Evolutionary conservation across 2,888 invertebrate species (phyloP), one percentile per base, ranked within the genome.

Genomic region (Lasioglossum oenotherae): DNA sequence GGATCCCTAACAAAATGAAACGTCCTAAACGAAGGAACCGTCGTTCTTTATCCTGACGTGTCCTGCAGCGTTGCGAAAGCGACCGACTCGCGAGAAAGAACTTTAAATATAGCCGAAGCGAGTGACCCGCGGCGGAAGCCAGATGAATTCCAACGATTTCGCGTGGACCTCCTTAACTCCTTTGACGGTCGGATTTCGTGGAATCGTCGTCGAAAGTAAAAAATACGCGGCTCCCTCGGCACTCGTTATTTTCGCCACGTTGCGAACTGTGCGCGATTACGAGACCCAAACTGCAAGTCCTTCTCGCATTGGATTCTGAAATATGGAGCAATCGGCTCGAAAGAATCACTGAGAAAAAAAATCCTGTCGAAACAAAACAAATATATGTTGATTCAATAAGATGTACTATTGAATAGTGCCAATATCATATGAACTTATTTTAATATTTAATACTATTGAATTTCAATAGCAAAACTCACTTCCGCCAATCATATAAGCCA

Each of bases 161-260:
- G 86, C 85, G 89, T 89, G 90, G 64, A 81, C 90, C 90, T 89
- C 78, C 90, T 91, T 90, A 90, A 91, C 88, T 92, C 92, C 92
- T 94, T 94, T 93, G 92, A 92, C 91, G 92, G 84, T 88, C 87
- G 86, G 75, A 89, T 86, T 94, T 94, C 94, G 88, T 80, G 89
- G 94, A 94, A 94, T 89, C 89, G 89, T 91, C 89, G 88, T 82
- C 87, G 86, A 91, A 91, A 89, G 91, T 94, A 93, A 92, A 92
- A 94, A 94, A 93, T 93, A 94, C 90, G 88, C 89, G 71, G 82
- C 87, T 84, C 81, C 84, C 71, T 80, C 84, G 77, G 78, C 86
- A 81, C 69, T 57, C 77, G 89, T 88, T 92, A 91, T 87, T 90
- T 86, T 89, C 78, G 82, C 85, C 10, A 10, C 78, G 19, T 41